Evolutionary conservation across 2,113 vertebrate genomes (phyloP), one percentile per base, ranked within the genome.

Genomic region (Pao palembangensis): DNA sequence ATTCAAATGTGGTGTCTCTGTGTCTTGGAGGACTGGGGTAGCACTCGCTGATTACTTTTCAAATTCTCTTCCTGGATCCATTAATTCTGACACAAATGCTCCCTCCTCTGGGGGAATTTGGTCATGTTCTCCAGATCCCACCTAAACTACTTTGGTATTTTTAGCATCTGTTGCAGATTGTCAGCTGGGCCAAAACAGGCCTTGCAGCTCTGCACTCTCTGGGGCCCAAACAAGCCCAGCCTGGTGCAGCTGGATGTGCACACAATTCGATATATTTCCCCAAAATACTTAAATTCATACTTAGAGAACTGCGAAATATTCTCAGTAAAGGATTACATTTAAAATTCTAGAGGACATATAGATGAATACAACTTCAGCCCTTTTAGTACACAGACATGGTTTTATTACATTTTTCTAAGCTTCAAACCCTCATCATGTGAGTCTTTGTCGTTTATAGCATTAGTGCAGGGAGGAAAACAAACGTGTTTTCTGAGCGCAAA

Each of bases 21-120:
- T 10, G 20, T 51, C 23, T 23, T 34, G 18, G 15, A 56, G 38
- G 19, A 16, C 18, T 15, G 31, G 4, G n/a, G 34, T 10, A 15
- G 18, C 4, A 19, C 47, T 48, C 38, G 11, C 38, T 56, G 54
- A 56, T 23, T 43, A 44, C 18, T 56, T 56, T 44, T 56, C 55
- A 56, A 15, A 44, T 43, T 44, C 57, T 47, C 23, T 59, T 21
- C 47, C 28, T 6, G 58, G 21, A 21, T 11, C 15, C 28, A 41
- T 41, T 5, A 17, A 19, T 41, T 60, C 6, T 12, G 31, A 5
- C 47, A 38, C 28, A 51, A 50, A 50, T n/a, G 34, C 31, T 61
- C 25, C 28, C 13, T 31, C 58, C 5, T 42, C 19, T 1, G 44
- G 12, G 13, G n/a, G 41, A 15, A 15, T 20, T 41, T 15, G 17